Evolutionary conservation across 2,797 vertebrate species (phyloP).

Genomic region (Dipus sagitta): DNA sequence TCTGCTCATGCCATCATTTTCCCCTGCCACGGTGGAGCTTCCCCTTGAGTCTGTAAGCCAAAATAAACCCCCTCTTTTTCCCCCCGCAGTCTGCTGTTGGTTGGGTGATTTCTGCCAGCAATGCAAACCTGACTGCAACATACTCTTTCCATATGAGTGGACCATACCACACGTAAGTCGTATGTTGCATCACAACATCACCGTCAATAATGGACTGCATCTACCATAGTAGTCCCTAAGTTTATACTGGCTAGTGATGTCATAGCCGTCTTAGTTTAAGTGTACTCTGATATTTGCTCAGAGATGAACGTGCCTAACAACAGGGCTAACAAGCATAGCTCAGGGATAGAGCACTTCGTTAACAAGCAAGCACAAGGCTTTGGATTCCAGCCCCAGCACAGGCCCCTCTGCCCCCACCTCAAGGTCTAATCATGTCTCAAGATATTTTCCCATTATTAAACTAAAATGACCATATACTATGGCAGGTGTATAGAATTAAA

Average conservation of each 20-base stretch:
- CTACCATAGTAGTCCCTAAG: neutral
- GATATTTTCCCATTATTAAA: neutral
- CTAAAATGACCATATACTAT: accelerated
- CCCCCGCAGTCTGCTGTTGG: no score
- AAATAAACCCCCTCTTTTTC: no score
- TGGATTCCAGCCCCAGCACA: neutral
- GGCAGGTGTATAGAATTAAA: neutral
- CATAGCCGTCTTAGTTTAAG: neutral
- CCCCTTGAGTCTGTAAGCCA: no score
- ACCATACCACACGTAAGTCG: neutral
- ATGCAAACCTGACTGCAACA: no score
- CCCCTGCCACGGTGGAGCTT: no score
- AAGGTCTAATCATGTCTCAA: neutral
- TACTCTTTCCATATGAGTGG: neutral
- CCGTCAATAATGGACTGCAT: neutral
- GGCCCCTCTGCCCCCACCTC: neutral
- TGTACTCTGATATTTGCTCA: neutral
- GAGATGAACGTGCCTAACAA: neutral
- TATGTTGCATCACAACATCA: neutral
- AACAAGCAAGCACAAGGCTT: neutral
- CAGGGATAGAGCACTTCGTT: neutral
- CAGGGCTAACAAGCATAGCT: neutral
- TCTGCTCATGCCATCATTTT: no score
- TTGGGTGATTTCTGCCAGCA: no score
- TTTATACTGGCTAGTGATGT: neutral